A percentile compares a stretch with the other conserved stretches of the same genome.
phyloP scores from a whole-genome alignment of 2,888 invertebrate genomes.

The Diadegma fenestrale region DNA sequence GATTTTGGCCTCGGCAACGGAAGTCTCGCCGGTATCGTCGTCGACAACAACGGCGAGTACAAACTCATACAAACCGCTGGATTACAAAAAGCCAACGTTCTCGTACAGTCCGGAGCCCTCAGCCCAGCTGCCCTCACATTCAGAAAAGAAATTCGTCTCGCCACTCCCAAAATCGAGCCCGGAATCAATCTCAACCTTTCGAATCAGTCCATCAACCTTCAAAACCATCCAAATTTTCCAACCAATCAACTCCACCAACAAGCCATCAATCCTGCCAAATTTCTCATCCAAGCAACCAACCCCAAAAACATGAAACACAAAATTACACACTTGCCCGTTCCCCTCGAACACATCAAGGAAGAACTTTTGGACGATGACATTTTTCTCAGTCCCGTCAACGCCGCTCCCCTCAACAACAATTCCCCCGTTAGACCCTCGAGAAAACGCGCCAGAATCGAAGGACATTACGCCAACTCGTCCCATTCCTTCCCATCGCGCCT shows the following conservation, averaged over 20 bases:
- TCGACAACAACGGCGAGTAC: conserved; percentile 88
- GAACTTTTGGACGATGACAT: conserved; percentile 90
- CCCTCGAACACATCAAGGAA: conserved; percentile 86
- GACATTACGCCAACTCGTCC: conserved; percentile 85
- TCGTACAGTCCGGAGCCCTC: conserved; percentile 80
- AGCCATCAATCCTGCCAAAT: conserved; percentile 82
- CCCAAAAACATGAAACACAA: conserved; percentile 78
- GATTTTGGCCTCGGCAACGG: conserved; percentile 86
- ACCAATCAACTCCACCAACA: conserved; percentile 76
- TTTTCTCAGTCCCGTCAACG: conserved; percentile 89
- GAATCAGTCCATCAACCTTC: conserved; percentile 72
- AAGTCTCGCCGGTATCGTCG: conserved; percentile 87
- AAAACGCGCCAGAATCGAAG: conserved; percentile 88
- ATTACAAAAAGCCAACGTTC: conserved; percentile 83
- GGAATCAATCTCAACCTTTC: conserved; percentile 73
- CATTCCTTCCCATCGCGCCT: conserved; percentile 83
- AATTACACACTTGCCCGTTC: conserved; percentile 77
- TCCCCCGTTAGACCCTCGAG: conserved; percentile 89
- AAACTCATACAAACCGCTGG: conserved; percentile 87
- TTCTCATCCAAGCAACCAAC: conserved; percentile 80
- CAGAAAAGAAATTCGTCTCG: conserved; percentile 81
- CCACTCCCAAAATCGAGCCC: conserved; percentile 79
- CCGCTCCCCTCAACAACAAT: not conserved
- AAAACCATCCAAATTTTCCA: conserved; percentile 68
- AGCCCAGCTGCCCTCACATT: conserved; percentile 81